Percentiles rank a stretch among this genome's conserved stretches.
Evolutionary conservation across 2,888 invertebrate genomes (phyloP).

Genomic region (Lysandra bellargus): DNA sequence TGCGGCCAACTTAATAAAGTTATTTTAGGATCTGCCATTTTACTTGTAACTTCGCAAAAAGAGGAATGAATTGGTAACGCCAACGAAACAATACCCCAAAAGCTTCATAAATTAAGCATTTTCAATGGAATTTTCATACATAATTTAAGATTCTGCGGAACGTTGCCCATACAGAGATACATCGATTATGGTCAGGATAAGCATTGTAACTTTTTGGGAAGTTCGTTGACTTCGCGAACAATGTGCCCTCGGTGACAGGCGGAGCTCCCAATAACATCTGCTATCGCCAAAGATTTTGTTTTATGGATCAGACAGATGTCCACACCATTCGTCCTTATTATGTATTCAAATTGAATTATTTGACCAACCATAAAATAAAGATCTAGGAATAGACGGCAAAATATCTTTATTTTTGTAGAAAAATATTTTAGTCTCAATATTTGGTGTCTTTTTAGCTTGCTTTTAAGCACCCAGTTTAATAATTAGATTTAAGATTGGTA

Average conservation of each 20-base stretch:
- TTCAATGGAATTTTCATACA: conserved; percentile 39
- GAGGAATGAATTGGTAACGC: background rate
- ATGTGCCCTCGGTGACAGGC: conserved; percentile 60
- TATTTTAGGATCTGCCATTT: background rate
- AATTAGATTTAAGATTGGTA: too few species aligned
- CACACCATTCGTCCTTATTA: conserved; percentile 37
- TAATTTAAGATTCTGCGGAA: conserved; percentile 57
- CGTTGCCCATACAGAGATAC: conserved; percentile 72
- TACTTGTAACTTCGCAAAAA: background rate
- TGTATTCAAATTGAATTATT: conserved; percentile 31
- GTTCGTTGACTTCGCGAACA: conserved; percentile 76
- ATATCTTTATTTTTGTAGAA: background rate
- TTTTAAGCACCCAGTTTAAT: too few species aligned
- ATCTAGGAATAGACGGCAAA: background rate
- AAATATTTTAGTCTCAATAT: background rate
- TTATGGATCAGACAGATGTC: conserved; percentile 61
- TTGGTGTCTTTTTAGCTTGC: too few species aligned
- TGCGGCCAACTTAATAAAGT: background rate
- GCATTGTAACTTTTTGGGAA: conserved; percentile 73
- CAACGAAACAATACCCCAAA: background rate
- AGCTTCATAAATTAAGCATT: conserved; percentile 45
- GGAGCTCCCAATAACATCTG: conserved; percentile 66
- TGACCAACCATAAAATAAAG: background rate
- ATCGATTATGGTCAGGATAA: conserved; percentile 78
- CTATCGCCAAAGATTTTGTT: conserved; percentile 62